These are phyloP conservation scores for Martes martes DNA, from an alignment of 2,113 vertebrate genomes.

Conservation along the genomic window DNA sequence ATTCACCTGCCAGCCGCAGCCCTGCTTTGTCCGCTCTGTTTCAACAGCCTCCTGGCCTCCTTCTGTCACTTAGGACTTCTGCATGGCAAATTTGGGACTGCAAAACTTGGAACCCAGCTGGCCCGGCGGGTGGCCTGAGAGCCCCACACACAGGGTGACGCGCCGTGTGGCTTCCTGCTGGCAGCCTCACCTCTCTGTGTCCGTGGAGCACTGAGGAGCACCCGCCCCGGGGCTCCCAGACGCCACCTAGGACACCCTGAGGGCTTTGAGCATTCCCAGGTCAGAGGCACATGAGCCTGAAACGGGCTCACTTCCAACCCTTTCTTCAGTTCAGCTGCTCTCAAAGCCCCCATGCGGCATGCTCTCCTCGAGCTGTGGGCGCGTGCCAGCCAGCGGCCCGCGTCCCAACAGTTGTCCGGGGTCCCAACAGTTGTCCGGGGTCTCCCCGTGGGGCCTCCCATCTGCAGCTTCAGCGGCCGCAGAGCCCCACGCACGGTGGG, in stretches of 20 bases:
- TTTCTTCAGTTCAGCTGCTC: not conserved
- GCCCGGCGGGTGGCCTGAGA: not conserved
- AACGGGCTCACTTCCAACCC: not conserved
- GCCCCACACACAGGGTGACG: not conserved
- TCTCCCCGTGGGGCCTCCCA: not conserved
- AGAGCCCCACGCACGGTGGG: not conserved
- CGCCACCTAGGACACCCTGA: too few relatives aligned
- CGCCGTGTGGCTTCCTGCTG: too few relatives aligned
- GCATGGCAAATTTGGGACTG: not conserved
- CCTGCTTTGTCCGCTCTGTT: not conserved
- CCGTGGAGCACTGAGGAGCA: not conserved
- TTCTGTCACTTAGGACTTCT: not conserved
- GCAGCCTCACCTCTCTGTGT: not conserved
- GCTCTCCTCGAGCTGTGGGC: too few relatives aligned
- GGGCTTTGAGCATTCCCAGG: too few relatives aligned
- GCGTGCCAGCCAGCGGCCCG: not conserved
- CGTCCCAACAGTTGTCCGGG: not conserved
- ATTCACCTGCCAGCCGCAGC: too few relatives aligned
- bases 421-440: not conserved
- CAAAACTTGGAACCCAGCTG: not conserved
- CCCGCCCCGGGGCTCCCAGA: not conserved
- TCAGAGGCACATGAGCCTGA: not conserved
- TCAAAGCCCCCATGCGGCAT: not conserved
- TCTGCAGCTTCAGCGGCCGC: not conserved
- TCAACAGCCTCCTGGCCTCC: not conserved